phyloP scores from a whole-genome alignment of 2,797 vertebrate genomes.

The Scarus forsteni region DNA sequence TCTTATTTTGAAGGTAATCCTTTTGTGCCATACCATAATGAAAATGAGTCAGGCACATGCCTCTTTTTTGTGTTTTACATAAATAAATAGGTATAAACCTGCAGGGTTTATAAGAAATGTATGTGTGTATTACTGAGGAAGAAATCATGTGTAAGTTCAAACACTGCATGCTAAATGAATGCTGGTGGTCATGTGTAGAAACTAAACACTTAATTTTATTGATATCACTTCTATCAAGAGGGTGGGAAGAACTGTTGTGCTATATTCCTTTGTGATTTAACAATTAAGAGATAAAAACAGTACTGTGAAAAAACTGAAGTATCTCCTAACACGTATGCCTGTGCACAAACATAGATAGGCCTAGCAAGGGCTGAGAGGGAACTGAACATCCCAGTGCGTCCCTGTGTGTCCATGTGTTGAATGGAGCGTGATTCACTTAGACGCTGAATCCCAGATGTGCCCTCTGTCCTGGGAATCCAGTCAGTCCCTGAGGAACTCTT shows the following conservation, averaged over 20 bases:
- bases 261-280: conserved; percentile 50
- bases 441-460: conserved; percentile 79
- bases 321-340: conserved; percentile 64
- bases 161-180: conserved; percentile 6
- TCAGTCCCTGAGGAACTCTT: conserved; percentile 65
- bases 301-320: conserved; percentile 45
- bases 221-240: conserved; percentile 35
- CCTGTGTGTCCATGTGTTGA: conserved; percentile 74
- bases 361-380: conserved; percentile 51
- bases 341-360: conserved; percentile 52
- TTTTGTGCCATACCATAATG: too few species aligned
- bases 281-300: conserved; percentile 40
- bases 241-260: conserved; percentile 28
- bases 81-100: too few species aligned
- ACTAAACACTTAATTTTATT: conserved; percentile 16
- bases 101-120: too few species aligned
- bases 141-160: background rate
- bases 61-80: too few species aligned
- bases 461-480: conserved; percentile 71
- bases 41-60: too few species aligned
- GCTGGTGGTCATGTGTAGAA: conserved; percentile 15
- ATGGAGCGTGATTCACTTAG: conserved; percentile 73
- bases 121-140: background rate
- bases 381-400: conserved; percentile 68
- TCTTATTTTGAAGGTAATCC: too few species aligned